phyloP scores from a whole-genome alignment of 2,797 vertebrate genomes.

The Monodelphis domestica region DNA sequence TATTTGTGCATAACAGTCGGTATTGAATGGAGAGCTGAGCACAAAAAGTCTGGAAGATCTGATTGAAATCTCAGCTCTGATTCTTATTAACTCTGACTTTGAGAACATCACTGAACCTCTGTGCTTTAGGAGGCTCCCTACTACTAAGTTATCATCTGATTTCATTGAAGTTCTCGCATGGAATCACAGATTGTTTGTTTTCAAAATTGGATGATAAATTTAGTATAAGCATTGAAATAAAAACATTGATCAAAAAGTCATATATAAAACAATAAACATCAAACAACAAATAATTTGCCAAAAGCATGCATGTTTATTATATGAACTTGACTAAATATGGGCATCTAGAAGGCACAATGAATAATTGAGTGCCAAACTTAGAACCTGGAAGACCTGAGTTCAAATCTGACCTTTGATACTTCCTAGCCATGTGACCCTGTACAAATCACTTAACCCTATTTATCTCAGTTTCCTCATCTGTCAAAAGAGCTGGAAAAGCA shows the following conservation, averaged over 20 bases:
- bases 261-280: background rate
- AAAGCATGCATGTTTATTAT: background rate
- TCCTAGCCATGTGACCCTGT: background rate
- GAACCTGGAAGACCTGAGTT: background rate
- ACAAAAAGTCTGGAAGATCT: background rate
- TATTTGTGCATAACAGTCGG: background rate
- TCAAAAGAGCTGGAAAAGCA: background rate
- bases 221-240: background rate
- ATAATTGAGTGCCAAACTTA: background rate
- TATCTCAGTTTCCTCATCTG: background rate
- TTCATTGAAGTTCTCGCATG: background rate
- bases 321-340: background rate
- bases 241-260: background rate
- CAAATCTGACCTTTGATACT: background rate
- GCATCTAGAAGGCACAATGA: background rate
- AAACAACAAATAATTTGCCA: background rate
- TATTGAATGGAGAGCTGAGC: background rate
- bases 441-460: no score
- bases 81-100: background rate
- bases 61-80: background rate
- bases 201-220: background rate
- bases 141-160: background rate
- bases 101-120: background rate
- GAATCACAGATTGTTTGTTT: background rate
- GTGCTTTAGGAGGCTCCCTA: background rate